phyloP scores from a whole-genome alignment of 2,888 invertebrate species.

The Rhagophthalmus giganteus region DNA sequence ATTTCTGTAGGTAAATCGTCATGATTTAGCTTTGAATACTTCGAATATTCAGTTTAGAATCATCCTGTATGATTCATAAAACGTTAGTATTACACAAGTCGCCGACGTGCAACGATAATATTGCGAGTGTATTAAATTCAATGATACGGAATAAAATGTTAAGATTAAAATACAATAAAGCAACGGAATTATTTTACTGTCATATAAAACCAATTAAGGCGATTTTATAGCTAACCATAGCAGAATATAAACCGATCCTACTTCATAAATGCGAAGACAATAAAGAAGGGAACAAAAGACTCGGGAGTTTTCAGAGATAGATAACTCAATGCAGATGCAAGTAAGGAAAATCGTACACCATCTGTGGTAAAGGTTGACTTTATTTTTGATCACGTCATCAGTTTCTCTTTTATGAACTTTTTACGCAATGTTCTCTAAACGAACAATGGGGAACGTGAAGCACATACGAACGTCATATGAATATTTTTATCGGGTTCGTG shows the following conservation, averaged over 20 bases:
- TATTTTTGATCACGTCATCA: constrained; percentile 23
- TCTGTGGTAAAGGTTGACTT: constrained; percentile 9
- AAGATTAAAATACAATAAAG: too few relatives aligned
- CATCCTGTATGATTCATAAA: too few relatives aligned
- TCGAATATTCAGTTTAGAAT: too few relatives aligned
- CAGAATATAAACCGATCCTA: not conserved
- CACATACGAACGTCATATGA: constrained; percentile 14
- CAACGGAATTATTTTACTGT: too few relatives aligned
- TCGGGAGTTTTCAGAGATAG: constrained; percentile 3
- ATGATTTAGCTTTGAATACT: too few relatives aligned
- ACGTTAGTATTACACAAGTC: too few relatives aligned
- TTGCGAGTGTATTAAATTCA: too few relatives aligned
- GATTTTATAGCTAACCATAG: not conserved
- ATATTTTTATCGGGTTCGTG: constrained; percentile 20
- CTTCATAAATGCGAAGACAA: not conserved
- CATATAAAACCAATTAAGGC: not conserved
- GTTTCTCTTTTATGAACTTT: constrained; percentile 17
- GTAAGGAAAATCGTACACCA: constrained; percentile 10
- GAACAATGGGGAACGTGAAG: constrained; percentile 25
- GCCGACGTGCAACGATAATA: too few relatives aligned
- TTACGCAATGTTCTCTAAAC: constrained; percentile 14
- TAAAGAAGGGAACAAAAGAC: constrained; percentile 3
- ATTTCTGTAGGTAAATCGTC: too few relatives aligned
- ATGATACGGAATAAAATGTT: too few relatives aligned
- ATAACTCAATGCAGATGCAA: constrained; percentile 8